Conservation (phyloP, 1,140 invertebrate genomes). For the Drosophila erecta region DNA sequence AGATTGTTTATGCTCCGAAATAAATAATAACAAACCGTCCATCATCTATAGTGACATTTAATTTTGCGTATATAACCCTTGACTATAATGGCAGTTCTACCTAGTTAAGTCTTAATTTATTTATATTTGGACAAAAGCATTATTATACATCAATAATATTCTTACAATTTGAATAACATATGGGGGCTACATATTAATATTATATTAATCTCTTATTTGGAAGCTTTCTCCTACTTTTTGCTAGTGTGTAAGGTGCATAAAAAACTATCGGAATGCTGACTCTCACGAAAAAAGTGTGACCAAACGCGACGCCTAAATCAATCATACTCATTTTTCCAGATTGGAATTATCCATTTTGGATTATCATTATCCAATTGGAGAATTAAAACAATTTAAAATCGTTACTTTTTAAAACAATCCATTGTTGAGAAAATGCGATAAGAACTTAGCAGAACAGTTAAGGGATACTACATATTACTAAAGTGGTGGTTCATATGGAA, state of each 20-base stretch:
- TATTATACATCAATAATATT: too few species aligned
- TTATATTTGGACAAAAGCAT: neutral
- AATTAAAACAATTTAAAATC: neutral
- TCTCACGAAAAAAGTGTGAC: neutral
- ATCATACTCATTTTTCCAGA: too few species aligned
- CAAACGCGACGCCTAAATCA: neutral
- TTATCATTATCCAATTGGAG: neutral
- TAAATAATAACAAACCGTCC: constrained; percentile 4
- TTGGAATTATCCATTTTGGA: too few species aligned
- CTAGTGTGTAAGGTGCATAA: neutral
- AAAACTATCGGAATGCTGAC: neutral
- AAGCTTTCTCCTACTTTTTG: neutral
- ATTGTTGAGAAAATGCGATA: too few species aligned
- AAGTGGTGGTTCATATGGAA: neutral
- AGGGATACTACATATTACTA: neutral
- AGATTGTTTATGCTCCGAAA: constrained; percentile 1
- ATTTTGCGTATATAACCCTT: neutral
- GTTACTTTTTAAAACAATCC: too few species aligned
- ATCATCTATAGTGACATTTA: neutral
- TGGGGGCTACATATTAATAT: too few species aligned
- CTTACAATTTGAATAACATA: too few species aligned
- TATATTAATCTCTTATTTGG: neutral
- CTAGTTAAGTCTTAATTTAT: neutral
- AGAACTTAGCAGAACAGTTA: too few species aligned
- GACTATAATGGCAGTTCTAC: neutral